Conservation (phyloP, 2,797 vertebrate species). For the Euthynnus affinis region DNA sequence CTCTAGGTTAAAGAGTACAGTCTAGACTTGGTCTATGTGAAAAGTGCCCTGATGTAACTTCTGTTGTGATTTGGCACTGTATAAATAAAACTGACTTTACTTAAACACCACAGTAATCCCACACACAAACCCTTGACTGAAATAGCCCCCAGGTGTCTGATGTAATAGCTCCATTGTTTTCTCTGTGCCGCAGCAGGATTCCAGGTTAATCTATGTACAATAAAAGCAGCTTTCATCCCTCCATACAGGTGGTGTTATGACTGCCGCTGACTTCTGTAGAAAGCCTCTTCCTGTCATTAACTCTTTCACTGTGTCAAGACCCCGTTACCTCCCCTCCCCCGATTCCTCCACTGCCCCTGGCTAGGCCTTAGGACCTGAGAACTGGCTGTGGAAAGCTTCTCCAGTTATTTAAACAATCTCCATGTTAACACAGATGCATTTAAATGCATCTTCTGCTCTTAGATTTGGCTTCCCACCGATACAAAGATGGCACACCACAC, state of each 20-base stretch:
- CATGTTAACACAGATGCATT: not conserved
- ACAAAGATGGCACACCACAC: too few species aligned
- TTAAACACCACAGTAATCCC: too few species aligned
- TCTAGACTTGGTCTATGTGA: too few species aligned
- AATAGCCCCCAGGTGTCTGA: slow-evolving; percentile 48
- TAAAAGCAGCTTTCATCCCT: slow-evolving; percentile 64
- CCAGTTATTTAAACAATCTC: not conserved
- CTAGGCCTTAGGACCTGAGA: slow-evolving; percentile 7
- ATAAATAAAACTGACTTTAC: too few species aligned
- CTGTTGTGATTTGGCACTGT: too few species aligned
- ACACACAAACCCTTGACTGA: not conserved
- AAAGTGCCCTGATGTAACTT: too few species aligned
- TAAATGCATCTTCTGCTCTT: not conserved
- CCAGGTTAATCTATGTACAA: slow-evolving; percentile 48
- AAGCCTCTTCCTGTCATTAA: slow-evolving; percentile 36
- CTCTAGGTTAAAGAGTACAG: too few species aligned
- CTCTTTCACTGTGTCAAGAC: slow-evolving; percentile 9
- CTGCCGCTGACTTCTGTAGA: slow-evolving; percentile 29
- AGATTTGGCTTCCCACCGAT: not conserved
- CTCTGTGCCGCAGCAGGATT: slow-evolving; percentile 19
- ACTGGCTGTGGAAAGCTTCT: not conserved
- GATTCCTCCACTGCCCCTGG: not conserved
- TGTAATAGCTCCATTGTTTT: slow-evolving; percentile 38
- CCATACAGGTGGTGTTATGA: slow-evolving; percentile 73
- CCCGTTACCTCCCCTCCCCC: slow-evolving; percentile 8